phyloP scores from a whole-genome alignment of 1,140 invertebrate species.

The Bombus superbus region DNA sequence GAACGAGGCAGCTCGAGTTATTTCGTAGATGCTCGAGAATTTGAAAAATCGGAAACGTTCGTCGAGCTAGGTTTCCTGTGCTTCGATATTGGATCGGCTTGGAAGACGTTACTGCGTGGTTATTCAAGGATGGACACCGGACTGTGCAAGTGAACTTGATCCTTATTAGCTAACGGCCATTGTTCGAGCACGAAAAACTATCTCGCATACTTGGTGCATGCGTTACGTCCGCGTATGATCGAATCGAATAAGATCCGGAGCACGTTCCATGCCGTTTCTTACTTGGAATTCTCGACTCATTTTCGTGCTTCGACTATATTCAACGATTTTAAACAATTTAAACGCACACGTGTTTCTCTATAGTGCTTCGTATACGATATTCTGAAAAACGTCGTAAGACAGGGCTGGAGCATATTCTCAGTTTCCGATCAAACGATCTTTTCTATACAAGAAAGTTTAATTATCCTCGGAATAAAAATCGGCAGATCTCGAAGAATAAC shows the following conservation, averaged over 20 bases:
- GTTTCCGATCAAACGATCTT: too few relatives aligned
- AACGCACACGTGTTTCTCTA: too few relatives aligned
- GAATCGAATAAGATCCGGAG: background rate
- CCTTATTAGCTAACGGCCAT: conserved; percentile 27
- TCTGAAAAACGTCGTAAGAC: background rate
- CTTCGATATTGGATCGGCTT: background rate
- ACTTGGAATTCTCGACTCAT: too few relatives aligned
- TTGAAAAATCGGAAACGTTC: background rate
- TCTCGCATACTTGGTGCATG: conserved; percentile 9
- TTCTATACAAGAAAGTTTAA: background rate
- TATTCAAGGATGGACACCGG: conserved; percentile 3
- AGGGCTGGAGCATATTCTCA: too few relatives aligned
- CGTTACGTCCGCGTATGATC: background rate
- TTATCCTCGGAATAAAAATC: background rate
- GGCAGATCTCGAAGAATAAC: background rate
- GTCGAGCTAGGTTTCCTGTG: background rate
- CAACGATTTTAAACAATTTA: too few relatives aligned
- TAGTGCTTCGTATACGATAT: background rate
- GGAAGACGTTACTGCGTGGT: background rate
- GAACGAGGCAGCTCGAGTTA: background rate
- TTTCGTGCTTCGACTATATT: too few relatives aligned
- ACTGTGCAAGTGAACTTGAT: conserved; percentile 8
- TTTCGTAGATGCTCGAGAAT: background rate
- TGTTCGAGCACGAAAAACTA: conserved; percentile 5
- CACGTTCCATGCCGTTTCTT: background rate